Conservation (phyloP, 2,797 vertebrate genomes). For the Xiphophorus birchmanni region DNA sequence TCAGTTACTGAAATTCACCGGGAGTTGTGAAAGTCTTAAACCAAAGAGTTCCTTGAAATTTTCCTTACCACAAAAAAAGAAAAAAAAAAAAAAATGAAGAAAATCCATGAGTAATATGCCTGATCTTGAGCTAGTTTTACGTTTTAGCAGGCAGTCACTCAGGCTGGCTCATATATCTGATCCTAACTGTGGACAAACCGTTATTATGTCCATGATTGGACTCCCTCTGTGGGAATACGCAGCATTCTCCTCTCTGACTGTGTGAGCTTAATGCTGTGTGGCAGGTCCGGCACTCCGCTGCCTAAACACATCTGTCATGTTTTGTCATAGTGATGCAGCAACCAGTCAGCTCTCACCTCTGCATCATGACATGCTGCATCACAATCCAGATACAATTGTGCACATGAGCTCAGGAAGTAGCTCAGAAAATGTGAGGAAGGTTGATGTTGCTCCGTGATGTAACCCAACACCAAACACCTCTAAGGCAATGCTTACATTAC, state of each 20-base stretch:
- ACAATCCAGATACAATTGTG: conserved; percentile 28
- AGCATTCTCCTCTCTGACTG: conserved; percentile 70
- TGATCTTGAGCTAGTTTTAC: conserved; percentile 41
- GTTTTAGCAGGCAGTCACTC: conserved; percentile 45
- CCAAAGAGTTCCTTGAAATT: conserved; percentile 35
- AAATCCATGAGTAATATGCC: conserved; percentile 12
- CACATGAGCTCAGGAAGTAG: conserved; percentile 24
- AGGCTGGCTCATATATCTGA: conserved; percentile 59
- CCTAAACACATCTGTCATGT: conserved; percentile 84
- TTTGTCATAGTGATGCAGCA: conserved; percentile 79
- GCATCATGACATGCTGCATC: conserved; percentile 51
- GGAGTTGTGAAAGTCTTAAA: conserved; percentile 24
- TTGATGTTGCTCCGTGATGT: background rate
- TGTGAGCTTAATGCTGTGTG: conserved; percentile 82
- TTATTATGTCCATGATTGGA: conserved; percentile 79
- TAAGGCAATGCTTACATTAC: conserved; percentile 7
- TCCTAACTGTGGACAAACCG: conserved; percentile 85
- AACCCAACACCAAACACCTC: conserved; percentile 4
- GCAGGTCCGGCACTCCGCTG: conserved; percentile 81
- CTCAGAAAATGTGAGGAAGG: conserved; percentile 8
- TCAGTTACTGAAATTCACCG: conserved; percentile 40
- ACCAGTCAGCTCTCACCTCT: conserved; percentile 80
- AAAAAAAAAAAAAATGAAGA: background rate
- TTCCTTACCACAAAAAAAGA: conserved; percentile 26
- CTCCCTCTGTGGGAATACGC: conserved; percentile 73